These are phyloP conservation scores for Ceyx cyanopectus DNA, from an alignment of 2,113 vertebrate genomes.

Conservation along the genomic window DNA sequence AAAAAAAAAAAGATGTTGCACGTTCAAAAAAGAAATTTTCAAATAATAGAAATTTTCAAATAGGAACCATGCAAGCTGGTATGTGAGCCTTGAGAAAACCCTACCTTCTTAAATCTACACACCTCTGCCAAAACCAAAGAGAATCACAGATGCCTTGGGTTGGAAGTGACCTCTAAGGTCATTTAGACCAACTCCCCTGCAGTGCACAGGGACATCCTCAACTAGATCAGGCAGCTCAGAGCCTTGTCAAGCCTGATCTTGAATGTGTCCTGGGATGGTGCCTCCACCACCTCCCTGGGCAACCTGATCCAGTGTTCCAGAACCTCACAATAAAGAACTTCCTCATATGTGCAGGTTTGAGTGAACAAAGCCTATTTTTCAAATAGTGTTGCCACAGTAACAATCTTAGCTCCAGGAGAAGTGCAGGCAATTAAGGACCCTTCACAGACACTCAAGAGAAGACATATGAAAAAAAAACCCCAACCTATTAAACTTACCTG, in stretches of 20 bases:
- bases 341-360: neutral
- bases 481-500: constrained; percentile 39
- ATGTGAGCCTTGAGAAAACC: neutral
- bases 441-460: neutral
- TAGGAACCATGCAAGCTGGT: neutral
- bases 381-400: neutral
- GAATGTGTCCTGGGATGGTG: no score
- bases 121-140: neutral
- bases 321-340: no score
- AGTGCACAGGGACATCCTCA: no score
- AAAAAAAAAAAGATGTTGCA: constrained; percentile 33
- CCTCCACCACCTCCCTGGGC: no score
- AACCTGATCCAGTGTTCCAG: no score
- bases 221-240: no score
- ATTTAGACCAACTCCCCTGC: no score
- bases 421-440: neutral
- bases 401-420: neutral
- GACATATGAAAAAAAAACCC: neutral
- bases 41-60: neutral
- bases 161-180: no score
- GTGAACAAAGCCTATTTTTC: neutral
- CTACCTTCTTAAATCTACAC: neutral
- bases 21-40: neutral
- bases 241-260: no score
- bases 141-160: no score